Conservation (phyloP, 2,888 invertebrate genomes). For the Eristalinus aeneus region DNA sequence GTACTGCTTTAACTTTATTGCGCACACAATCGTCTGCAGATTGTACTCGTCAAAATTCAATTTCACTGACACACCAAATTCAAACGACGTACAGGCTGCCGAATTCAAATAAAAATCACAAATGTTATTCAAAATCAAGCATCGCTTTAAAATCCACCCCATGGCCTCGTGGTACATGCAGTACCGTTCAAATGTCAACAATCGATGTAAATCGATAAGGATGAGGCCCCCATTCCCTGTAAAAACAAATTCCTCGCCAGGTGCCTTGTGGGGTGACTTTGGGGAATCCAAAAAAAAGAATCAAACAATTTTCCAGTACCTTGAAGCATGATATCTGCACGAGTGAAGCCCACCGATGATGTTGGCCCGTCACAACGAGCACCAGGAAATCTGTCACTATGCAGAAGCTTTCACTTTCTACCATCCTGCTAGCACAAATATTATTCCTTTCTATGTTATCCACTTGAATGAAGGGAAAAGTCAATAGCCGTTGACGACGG, state of each 20-base stretch:
- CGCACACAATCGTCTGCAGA: slow-evolving; percentile 49
- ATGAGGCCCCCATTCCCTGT: slow-evolving; percentile 12
- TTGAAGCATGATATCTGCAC: slow-evolving; percentile 65
- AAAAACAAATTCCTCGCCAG: slow-evolving; percentile 45
- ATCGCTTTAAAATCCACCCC: slow-evolving; percentile 29
- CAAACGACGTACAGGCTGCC: slow-evolving; percentile 8
- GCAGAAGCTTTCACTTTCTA: slow-evolving; percentile 60
- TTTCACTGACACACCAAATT: slow-evolving; percentile 12
- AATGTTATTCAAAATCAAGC: slow-evolving; percentile 68
- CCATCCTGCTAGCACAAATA: slow-evolving; percentile 63
- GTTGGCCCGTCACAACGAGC: slow-evolving; percentile 1
- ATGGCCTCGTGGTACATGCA: background rate
- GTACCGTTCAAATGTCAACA: slow-evolving; percentile 57
- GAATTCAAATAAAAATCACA: slow-evolving; percentile 55
- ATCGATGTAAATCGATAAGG: slow-evolving; percentile 63
- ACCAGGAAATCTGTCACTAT: slow-evolving; percentile 19
- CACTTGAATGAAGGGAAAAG: slow-evolving; percentile 63
- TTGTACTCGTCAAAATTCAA: slow-evolving; percentile 49
- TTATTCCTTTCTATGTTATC: slow-evolving; percentile 59
- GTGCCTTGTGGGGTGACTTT: background rate
- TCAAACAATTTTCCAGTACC: slow-evolving; percentile 65
- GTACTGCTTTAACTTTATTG: slow-evolving; percentile 32
- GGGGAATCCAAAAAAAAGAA: slow-evolving; percentile 12
- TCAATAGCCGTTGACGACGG: slow-evolving; percentile 43
- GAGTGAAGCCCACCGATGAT: slow-evolving; percentile 52